Evolutionary conservation across 2,797 vertebrate genomes (phyloP), one percentile per base, ranked within the genome.

Genomic region (Enteromius afrohamiltoni): DNA sequence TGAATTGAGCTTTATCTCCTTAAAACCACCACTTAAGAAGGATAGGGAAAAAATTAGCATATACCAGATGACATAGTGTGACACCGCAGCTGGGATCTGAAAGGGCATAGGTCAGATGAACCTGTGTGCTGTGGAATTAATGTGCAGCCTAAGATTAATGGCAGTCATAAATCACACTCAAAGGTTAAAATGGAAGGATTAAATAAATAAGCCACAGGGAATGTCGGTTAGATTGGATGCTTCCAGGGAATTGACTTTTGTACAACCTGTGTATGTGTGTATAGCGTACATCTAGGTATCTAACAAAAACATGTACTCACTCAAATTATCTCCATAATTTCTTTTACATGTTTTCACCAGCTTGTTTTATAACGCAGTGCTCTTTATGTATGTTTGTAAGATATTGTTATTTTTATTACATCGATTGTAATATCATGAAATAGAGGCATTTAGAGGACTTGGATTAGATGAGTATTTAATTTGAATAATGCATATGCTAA

Each of bases 121-220:
- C 40, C 78, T 2, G 2, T 49, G 9, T 82, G 51, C 64, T n/a
- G n/a, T 47, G 21, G 65, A 86, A 81, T 60, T 47, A 65, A 83
- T 76, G 86, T 68, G 73, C 69, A 83, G 71, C 51, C 37, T 55
- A 26, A 83, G 77, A 37, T 88, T 77, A 87, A 84, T 67, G 21
- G 45, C 26, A 74, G 79, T 49, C 71, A 64, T 86, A 70, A 85
- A 88, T 88, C 37, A 75, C n/a, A 69, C 79, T 49, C 19, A 34
- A 29, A 49, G 68, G 51, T 86, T 80, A 51, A 70, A 60, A 68
- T 53, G 49, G 49, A 71, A 69, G 83, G 73, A 80, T 78, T 75
- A 77, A 55, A 77, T 62, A 62, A 71, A 79, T 21, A 79, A 53
- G 11, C 40, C 71, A 47, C 31, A 23, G 60, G 11, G 47, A 84